Evolutionary conservation across 1,140 invertebrate species (phyloP).

Genomic region (Drosophila willistoni): DNA sequence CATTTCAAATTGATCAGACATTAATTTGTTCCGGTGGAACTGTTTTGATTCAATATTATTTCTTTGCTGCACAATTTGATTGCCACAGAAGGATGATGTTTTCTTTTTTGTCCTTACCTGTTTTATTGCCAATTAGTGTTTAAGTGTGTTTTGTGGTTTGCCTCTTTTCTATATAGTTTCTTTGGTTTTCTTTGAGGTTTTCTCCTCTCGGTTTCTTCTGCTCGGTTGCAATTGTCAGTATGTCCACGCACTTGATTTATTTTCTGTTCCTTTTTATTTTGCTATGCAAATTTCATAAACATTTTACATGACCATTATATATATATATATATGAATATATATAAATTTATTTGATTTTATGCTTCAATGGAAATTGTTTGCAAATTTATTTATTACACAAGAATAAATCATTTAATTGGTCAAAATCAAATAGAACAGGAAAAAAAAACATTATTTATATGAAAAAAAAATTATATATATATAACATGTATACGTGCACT

Average conservation of each 20-base stretch:
- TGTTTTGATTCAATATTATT: background rate
- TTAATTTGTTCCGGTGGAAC: background rate
- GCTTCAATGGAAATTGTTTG: slow-evolving; percentile 36
- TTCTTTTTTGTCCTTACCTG: background rate
- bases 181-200: slow-evolving; percentile 13
- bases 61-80: background rate
- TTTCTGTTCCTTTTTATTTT: slow-evolving; percentile 34
- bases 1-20: background rate
- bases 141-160: slow-evolving; percentile 21
- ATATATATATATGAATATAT: background rate
- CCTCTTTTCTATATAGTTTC: slow-evolving; percentile 28
- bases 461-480: background rate
- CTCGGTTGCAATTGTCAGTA: background rate
- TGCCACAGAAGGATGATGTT: background rate
- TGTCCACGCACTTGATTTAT: slow-evolving; percentile 21
- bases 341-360: slow-evolving; percentile 36
- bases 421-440: slow-evolving; percentile 21
- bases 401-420: slow-evolving; percentile 55
- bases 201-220: background rate
- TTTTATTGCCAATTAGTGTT: slow-evolving; percentile 13
- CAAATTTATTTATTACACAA: slow-evolving; percentile 61
- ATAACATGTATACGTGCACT: background rate
- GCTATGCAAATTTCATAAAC: slow-evolving; percentile 39
- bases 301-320: slow-evolving; percentile 46
- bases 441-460: slow-evolving; percentile 22